These are phyloP conservation scores for Python bivittatus DNA, from an alignment of 2,113 vertebrate species.

Conservation along the genomic window DNA sequence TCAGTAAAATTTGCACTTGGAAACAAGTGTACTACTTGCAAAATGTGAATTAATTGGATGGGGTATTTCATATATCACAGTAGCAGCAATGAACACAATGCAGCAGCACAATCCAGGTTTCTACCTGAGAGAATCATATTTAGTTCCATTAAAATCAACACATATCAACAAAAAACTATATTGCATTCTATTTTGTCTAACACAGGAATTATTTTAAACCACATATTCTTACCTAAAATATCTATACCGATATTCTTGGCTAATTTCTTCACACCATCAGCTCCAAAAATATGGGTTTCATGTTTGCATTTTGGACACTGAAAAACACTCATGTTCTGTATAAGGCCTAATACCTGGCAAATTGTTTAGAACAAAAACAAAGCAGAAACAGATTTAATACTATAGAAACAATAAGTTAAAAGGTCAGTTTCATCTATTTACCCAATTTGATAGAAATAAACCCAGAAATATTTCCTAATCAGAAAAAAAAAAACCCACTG, in stretches of 20 bases:
- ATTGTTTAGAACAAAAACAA: constrained; percentile 38
- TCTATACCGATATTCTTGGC: constrained; percentile 82
- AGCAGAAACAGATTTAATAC: neutral
- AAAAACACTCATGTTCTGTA: constrained; percentile 99
- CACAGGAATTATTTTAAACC: neutral
- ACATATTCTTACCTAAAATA: constrained; percentile 81
- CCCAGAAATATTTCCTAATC: neutral
- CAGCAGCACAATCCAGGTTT: neutral
- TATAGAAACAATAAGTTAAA: neutral
- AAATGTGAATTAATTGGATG: neutral
- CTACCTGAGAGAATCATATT: neutral
- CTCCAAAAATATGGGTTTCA: constrained; percentile 92
- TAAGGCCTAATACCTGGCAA: constrained; percentile 88
- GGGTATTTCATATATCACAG: neutral
- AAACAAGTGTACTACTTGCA: too few relatives aligned
- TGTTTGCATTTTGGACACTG: constrained; percentile 92
- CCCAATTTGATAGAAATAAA: neutral
- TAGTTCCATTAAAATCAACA: neutral
- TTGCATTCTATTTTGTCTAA: neutral
- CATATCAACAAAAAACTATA: neutral
- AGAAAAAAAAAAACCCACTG: neutral
- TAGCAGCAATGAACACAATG: neutral
- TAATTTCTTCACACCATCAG: constrained; percentile 84
- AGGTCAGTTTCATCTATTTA: neutral
- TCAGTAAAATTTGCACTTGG: neutral